phyloP scores from a whole-genome alignment of 64 coral and sea anemone species.

The Montipora capricornis region DNA sequence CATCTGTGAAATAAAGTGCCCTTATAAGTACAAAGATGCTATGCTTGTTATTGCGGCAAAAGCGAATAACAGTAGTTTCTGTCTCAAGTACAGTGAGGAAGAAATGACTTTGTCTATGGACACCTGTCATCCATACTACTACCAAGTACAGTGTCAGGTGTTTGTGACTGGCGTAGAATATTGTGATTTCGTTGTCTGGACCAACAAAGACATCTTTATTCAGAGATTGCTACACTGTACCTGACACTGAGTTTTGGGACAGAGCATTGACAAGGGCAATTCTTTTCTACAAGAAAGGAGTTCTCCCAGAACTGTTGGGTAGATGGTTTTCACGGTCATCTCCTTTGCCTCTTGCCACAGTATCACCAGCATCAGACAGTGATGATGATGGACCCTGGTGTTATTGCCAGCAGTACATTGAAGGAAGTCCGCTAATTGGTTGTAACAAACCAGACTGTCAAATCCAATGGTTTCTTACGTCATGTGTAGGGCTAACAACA shows the following conservation, averaged over 20 bases:
- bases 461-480: slow-evolving; percentile 57
- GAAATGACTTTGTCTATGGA: too few relatives aligned
- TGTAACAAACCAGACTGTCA: slow-evolving; percentile 50
- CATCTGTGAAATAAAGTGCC: too few relatives aligned
- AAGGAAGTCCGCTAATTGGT: slow-evolving; percentile 25
- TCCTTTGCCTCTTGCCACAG: neutral
- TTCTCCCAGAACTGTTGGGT: slow-evolving; percentile 56
- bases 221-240: slow-evolving; percentile 14
- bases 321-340: slow-evolving; percentile 17
- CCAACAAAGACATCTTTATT: slow-evolving; percentile 25
- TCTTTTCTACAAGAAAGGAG: slow-evolving; percentile 8
- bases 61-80: too few relatives aligned
- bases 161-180: too few relatives aligned
- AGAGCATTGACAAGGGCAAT: neutral
- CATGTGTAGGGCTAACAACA: slow-evolving; percentile 31
- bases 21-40: too few relatives aligned
- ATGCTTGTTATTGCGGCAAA: too few relatives aligned
- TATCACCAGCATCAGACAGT: neutral
- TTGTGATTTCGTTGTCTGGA: too few relatives aligned
- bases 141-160: too few relatives aligned
- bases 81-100: too few relatives aligned
- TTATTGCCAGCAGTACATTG: slow-evolving; percentile 39
- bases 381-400: slow-evolving; percentile 45
- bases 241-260: slow-evolving; percentile 33
- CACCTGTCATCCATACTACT: too few relatives aligned